Evolutionary conservation across 2,113 vertebrate genomes (phyloP).

Genomic region (Riparia riparia): DNA sequence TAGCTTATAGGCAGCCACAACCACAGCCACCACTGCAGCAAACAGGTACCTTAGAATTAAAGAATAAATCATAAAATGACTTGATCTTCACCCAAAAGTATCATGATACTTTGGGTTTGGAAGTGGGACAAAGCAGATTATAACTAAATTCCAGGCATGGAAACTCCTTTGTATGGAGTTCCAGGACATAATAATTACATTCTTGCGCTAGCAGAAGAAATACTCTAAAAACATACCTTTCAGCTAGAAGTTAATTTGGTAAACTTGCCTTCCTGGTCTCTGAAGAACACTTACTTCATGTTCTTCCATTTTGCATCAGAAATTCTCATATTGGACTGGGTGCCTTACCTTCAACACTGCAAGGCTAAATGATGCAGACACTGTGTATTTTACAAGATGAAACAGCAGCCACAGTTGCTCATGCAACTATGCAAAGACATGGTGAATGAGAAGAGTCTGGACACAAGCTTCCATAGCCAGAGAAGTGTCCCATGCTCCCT

Average conservation of each 20-base stretch:
- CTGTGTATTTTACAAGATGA: neutral
- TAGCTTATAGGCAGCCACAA: neutral
- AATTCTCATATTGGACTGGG: neutral
- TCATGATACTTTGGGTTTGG: neutral
- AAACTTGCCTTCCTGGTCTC: neutral
- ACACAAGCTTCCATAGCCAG: neutral
- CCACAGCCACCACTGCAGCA: neutral
- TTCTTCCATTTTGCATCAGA: neutral
- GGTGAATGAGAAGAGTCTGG: neutral
- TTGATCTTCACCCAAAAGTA: conserved; percentile 24
- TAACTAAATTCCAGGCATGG: conserved; percentile 63
- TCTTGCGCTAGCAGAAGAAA: conserved; percentile 27
- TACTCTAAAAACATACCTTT: neutral
- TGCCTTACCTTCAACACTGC: neutral
- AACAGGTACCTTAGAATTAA: conserved; percentile 21
- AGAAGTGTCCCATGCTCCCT: neutral
- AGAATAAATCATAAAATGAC: conserved; percentile 45
- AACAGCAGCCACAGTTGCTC: neutral
- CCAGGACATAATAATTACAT: conserved; percentile 52
- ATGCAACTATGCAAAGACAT: neutral
- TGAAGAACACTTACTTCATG: neutral
- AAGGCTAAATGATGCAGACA: neutral
- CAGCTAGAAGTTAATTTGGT: neutral
- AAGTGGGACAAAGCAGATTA: neutral
- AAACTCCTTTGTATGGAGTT: conserved; percentile 52